Percentiles rank a stretch among this genome's conserved stretches.
Conservation (phyloP, 2,113 vertebrate species). For the Leiothrix lutea region DNA sequence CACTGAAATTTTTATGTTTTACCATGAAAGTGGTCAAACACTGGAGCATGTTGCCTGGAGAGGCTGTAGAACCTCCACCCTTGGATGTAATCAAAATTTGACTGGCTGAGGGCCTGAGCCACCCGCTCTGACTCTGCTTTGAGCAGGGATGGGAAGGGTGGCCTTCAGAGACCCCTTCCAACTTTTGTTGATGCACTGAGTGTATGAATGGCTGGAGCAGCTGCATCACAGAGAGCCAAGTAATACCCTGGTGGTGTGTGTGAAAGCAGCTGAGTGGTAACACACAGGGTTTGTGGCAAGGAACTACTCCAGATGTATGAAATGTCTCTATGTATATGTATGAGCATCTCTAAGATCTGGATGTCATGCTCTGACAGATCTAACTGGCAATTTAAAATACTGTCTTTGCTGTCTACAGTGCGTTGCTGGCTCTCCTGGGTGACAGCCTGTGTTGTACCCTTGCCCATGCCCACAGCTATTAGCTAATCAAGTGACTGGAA, state of each 20-base stretch:
- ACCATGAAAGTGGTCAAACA: neutral
- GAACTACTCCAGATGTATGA: neutral
- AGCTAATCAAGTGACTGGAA: neutral
- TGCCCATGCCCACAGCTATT: neutral
- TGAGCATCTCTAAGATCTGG: neutral
- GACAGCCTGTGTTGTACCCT: neutral
- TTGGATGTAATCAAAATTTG: neutral
- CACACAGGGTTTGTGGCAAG: neutral
- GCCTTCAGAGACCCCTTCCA: neutral
- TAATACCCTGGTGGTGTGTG: neutral
- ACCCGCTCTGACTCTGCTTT: neutral
- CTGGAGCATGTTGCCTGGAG: neutral
- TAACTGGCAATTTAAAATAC: neutral
- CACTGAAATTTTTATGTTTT: neutral
- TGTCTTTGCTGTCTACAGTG: neutral
- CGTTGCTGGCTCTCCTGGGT: neutral
- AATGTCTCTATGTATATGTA: neutral
- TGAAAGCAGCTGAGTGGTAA: neutral
- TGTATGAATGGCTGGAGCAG: neutral
- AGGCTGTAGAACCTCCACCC: neutral
- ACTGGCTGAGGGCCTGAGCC: neutral
- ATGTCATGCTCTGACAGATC: neutral
- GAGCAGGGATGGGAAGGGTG: neutral
- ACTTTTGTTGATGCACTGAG: neutral
- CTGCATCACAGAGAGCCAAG: fast-evolving